Evolutionary conservation across 2,888 invertebrate genomes (phyloP).

Genomic region (Drosophila tanythrix): DNA sequence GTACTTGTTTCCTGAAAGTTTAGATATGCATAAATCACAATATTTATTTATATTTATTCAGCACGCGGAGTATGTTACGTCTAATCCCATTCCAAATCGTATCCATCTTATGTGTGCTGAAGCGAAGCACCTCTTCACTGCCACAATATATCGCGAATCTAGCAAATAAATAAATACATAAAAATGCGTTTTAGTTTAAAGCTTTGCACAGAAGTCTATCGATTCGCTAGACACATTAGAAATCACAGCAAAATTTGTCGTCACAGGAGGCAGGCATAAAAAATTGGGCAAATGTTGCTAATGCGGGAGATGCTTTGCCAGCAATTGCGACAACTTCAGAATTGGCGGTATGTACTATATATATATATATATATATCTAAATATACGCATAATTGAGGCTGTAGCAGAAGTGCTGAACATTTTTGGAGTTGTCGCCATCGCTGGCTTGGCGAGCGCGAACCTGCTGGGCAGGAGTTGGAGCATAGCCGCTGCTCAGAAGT

Average conservation of each 20-base stretch:
- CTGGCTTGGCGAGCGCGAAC: slow-evolving; percentile 21
- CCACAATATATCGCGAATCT: background rate
- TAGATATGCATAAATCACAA: slow-evolving; percentile 25
- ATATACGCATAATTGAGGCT: background rate
- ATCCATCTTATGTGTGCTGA: background rate
- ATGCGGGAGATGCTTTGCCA: slow-evolving; percentile 20
- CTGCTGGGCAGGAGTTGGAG: slow-evolving; percentile 27
- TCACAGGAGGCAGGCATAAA: background rate
- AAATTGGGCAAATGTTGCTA: slow-evolving; percentile 23
- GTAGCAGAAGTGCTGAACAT: background rate
- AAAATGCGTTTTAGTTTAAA: background rate
- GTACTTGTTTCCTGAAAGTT: slow-evolving; percentile 27
- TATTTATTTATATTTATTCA: slow-evolving; percentile 10
- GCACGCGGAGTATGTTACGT: slow-evolving; percentile 17
- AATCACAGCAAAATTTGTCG: slow-evolving; percentile 1
- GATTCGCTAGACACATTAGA: background rate
- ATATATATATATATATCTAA: background rate
- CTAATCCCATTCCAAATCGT: background rate
- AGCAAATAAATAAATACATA: background rate
- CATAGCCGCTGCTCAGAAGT: background rate
- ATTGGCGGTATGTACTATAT: slow-evolving; percentile 31
- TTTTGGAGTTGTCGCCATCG: slow-evolving; percentile 17
- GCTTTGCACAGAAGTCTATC: background rate
- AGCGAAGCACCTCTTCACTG: background rate
- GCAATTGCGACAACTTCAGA: slow-evolving; percentile 34